Evolutionary conservation across 2,888 invertebrate species (phyloP).

Genomic region (Trichogramma evanescens): DNA sequence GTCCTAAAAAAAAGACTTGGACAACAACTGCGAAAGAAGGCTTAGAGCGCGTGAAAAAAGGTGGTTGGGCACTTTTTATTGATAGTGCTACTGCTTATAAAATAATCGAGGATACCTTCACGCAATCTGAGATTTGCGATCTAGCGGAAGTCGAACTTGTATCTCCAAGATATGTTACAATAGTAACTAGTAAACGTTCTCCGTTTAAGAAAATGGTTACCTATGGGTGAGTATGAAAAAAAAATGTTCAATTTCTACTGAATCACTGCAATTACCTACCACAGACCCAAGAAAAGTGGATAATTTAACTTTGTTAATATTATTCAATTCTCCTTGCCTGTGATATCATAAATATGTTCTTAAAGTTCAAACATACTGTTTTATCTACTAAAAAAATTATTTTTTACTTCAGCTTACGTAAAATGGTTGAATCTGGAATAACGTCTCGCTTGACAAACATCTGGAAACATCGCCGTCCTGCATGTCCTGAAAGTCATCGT

Average conservation of each 20-base stretch:
- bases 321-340: no score
- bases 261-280: not conserved
- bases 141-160: slow-evolving; percentile 49
- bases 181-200: slow-evolving; percentile 30
- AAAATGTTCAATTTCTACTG: no score
- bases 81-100: slow-evolving; percentile 63
- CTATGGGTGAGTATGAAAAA: slow-evolving; percentile 28
- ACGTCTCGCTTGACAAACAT: slow-evolving; percentile 24
- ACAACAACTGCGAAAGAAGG: slow-evolving; percentile 51
- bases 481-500: slow-evolving; percentile 34
- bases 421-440: slow-evolving; percentile 31
- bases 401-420: slow-evolving; percentile 26
- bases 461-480: slow-evolving; percentile 31
- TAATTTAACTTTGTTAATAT: no score
- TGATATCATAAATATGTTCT: no score
- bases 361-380: not conserved
- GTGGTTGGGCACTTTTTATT: slow-evolving; percentile 65
- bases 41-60: slow-evolving; percentile 54
- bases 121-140: slow-evolving; percentile 62
- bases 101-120: slow-evolving; percentile 59
- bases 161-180: slow-evolving; percentile 26
- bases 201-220: slow-evolving; percentile 35
- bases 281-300: no score
- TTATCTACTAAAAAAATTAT: not conserved
- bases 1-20: slow-evolving; percentile 28